phyloP scores from a whole-genome alignment of 1,140 invertebrate species.

The Ceratitis capitata region DNA sequence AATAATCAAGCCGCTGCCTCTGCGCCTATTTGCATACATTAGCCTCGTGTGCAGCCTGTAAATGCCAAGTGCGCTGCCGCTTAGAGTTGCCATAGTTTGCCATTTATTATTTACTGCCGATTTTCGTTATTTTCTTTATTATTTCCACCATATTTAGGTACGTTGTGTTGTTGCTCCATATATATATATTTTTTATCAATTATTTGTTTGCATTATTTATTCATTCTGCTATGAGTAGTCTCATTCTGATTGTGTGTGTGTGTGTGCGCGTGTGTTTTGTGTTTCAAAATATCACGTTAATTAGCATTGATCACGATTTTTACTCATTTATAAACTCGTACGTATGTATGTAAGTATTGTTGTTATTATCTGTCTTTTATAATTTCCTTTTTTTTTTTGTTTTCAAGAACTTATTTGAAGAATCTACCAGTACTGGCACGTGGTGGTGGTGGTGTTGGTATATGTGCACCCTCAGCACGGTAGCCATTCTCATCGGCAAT shows the following conservation, averaged over 20 bases:
- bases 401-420: conserved; percentile 55
- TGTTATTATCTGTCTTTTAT: background rate
- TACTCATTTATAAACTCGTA: conserved; percentile 18
- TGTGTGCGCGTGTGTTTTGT: background rate
- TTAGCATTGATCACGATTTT: conserved; percentile 33
- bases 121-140: background rate
- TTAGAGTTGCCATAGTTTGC: background rate
- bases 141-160: background rate
- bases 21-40: background rate
- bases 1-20: too few species aligned
- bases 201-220: background rate
- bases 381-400: too few species aligned
- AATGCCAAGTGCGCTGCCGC: background rate
- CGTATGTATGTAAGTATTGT: conserved; percentile 18
- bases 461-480: conserved; percentile 68
- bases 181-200: too few species aligned
- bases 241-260: conserved; percentile 28
- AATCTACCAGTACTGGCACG: conserved; percentile 56
- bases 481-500: conserved; percentile 77
- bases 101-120: background rate
- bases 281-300: conserved; percentile 37
- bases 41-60: background rate
- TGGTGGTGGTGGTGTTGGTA: conserved; percentile 70
- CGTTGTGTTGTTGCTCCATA: conserved; percentile 2
- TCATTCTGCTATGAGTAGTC: background rate